phyloP scores from a whole-genome alignment of 2,797 vertebrate species.

The Sardinella longiceps region DNA sequence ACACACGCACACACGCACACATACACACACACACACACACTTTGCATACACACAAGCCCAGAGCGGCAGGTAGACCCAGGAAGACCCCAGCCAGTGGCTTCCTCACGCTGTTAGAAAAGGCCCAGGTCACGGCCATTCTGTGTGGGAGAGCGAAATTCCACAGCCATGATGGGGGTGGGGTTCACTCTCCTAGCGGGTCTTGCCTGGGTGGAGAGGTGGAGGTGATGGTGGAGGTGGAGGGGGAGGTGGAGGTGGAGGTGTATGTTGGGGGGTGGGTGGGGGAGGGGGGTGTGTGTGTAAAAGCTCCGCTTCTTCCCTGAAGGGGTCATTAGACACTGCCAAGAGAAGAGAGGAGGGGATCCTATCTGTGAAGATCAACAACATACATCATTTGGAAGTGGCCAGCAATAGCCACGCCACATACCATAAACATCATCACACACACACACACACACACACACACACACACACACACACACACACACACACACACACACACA shows the following conservation, averaged over 20 bases:
- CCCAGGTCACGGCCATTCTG: constrained; percentile 35
- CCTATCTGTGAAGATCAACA: constrained; percentile 45
- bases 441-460: neutral
- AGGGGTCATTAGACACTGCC: constrained; percentile 60
- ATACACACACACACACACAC: constrained; percentile 7
- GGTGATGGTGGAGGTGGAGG: too few species aligned
- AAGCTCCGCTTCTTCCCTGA: constrained; percentile 43
- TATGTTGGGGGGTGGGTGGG: too few species aligned
- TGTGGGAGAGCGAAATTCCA: constrained; percentile 45
- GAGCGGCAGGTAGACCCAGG: constrained; percentile 58
- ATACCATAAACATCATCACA: neutral
- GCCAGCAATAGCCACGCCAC: neutral
- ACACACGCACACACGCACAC: neutral
- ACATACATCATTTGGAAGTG: constrained; percentile 53
- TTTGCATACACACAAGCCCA: constrained; percentile 48
- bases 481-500: neutral
- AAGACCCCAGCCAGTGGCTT: constrained; percentile 45
- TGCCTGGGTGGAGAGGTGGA: constrained; percentile 45
- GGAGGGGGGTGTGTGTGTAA: neutral
- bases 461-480: neutral
- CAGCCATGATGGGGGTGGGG: neutral
- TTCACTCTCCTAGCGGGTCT: constrained; percentile 49
- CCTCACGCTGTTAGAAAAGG: constrained; percentile 33
- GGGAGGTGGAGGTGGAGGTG: neutral
- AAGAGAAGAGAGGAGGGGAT: constrained; percentile 36